Percentiles rank a stretch among this genome's conserved stretches.
These are phyloP conservation scores for Drosophila differens DNA, from an alignment of 2,888 invertebrate species.

Conservation along the genomic window DNA sequence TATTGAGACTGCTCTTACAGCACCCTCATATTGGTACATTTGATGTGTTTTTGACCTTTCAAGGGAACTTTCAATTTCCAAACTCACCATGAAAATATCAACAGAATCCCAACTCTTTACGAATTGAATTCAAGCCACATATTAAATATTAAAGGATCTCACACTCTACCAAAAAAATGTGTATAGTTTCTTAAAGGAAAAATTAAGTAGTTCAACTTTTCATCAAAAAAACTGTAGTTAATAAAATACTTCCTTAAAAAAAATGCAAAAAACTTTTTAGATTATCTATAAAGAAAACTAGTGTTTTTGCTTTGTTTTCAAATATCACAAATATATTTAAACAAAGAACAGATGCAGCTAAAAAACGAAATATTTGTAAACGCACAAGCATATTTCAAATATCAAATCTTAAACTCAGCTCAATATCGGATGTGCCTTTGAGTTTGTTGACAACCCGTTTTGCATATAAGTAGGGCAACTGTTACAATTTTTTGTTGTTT, in stretches of 20 bases:
- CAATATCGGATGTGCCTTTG: background rate
- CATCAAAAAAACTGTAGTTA: background rate
- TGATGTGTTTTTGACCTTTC: background rate
- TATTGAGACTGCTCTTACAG: background rate
- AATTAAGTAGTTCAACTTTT: background rate
- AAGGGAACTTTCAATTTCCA: background rate
- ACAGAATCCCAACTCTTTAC: background rate
- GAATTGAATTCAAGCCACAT: background rate
- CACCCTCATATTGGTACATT: constrained; percentile 9
- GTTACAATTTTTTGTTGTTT: background rate
- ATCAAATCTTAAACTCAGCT: background rate
- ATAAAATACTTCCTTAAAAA: background rate
- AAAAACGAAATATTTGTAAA: background rate
- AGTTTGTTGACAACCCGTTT: constrained; percentile 17
- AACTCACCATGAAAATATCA: background rate
- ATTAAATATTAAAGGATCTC: background rate
- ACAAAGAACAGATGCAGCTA: background rate
- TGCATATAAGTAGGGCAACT: background rate
- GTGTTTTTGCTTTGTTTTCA: background rate
- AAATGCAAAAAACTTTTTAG: background rate
- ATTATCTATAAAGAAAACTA: background rate
- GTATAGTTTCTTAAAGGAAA: background rate
- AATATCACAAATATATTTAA: background rate
- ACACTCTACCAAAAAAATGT: background rate
- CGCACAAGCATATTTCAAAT: background rate